Base-by-base conservation (phyloP, 2,797 vertebrate genomes). In the Sebastes kiyomatsui region DNA sequence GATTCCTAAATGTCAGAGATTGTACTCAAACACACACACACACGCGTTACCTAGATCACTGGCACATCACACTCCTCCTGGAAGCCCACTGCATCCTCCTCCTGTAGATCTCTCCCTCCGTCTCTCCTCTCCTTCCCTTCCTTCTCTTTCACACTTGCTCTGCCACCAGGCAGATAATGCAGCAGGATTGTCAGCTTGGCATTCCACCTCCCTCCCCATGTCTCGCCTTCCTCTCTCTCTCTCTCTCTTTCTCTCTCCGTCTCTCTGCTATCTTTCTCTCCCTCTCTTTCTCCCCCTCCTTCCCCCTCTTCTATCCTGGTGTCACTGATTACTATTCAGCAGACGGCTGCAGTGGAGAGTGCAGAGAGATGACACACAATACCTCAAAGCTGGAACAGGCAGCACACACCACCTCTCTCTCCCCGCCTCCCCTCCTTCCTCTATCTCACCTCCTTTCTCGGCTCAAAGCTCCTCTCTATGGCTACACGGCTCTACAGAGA, bases 261-360 rank as follows among this genome's bases (percentile, higher is more conserved):
- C 25, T 54, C 14, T 66, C 87, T 8, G 23, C 27, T 38, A 25
- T 38, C 73, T 58, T 75, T 79, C 86, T 60, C 28, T 46, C 65
- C 77, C 86, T 60, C 28, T 46, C 65, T n/a, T 65, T n/a, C 76
- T 6, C 35, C 8, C 81, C 23, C 85, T 56, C 81, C 38, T 58
- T 38, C 82, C 65, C 73, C 76, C 75, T 70, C 83, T 77, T 67
- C 92, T 89, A 84, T 93, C 92, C 88, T 84, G 84, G 94, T 94
- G 94, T 95, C 95, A 95, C 93, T 93, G 95, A 96, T 96, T 97
- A 96, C 95, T 96, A 97, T 96, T 96, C 96, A 96, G 93, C 95
- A 97, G 96, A 97, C 94, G 93, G 94, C 93, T 96, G 95, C 94
- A 96, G 95, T 79, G 77, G 88, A 90, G 85, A 90, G 91, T 82